A percentile compares a stretch with the other conserved stretches of the same genome.
Conservation (phyloP, 2,113 vertebrate species). For the Oenanthe melanoleuca region DNA sequence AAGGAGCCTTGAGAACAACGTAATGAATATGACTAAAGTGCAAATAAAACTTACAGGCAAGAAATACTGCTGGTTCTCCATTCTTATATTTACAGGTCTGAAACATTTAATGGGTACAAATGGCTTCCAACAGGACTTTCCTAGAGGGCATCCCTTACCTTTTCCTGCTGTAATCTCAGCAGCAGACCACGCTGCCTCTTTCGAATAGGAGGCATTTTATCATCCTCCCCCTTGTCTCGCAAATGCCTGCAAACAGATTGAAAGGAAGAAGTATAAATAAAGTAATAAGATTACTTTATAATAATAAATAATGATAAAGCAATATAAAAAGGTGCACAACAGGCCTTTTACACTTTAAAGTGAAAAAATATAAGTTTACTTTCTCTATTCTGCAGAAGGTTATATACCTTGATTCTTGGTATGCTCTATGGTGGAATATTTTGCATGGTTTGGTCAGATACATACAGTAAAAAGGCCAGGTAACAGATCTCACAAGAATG, state of each 20-base stretch:
- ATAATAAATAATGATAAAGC: background rate
- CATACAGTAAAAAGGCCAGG: background rate
- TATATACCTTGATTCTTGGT: background rate
- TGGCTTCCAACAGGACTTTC: background rate
- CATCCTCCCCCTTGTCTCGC: constrained; percentile 97
- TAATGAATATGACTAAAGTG: background rate
- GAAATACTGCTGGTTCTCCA: background rate
- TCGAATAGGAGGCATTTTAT: constrained; percentile 96
- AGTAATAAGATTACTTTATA: background rate
- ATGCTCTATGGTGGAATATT: background rate
- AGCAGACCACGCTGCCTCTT: constrained; percentile 94
- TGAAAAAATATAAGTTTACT: background rate
- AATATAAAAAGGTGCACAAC: background rate
- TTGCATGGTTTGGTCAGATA: background rate
- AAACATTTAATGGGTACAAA: background rate
- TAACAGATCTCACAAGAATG: fast-evolving
- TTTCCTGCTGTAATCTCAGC: constrained; percentile 92
- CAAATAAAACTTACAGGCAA: background rate
- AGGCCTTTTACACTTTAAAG: background rate
- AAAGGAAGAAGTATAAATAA: background rate
- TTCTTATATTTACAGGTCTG: background rate
- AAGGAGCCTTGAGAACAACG: background rate
- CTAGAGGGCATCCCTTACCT: constrained; percentile 77
- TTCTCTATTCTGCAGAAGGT: background rate
- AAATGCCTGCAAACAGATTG: constrained; percentile 76